Evolutionary conservation across 2,888 invertebrate genomes (phyloP), one percentile per base, ranked within the genome.

Genomic region (Hypercompe scribonia): DNA sequence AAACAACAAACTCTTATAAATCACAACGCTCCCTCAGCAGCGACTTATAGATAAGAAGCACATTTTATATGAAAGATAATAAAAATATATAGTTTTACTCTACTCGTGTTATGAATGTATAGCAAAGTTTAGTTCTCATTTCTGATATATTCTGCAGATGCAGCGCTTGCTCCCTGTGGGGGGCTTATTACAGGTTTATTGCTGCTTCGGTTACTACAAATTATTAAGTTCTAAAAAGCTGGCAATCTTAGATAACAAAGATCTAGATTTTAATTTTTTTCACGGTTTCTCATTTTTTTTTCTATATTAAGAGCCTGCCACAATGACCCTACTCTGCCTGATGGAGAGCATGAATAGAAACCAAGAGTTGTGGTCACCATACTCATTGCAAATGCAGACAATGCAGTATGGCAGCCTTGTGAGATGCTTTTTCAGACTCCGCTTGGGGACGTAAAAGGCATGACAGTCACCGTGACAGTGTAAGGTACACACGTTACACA

Each of bases 11-110:
- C n/a, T 50, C 21, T 33, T 39, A 28, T 68, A 68, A 70, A 74
- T 70, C 71, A 74, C 65, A 33, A 33, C 42, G 15, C 65, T 58
- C 71, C 70, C 68, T 64, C n/a, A 54, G 71, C 72, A 31, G 71
- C 70, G 74, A 71, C 50, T 71, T 64, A 67, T 28, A 75, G 79
- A 80, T 82, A 80, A 80, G 78, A 74, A 71, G 79, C 28, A 33
- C 36, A 71, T 67, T 77, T 75, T 42, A 63, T 68, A 71, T 71
- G 18, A 33, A n/a, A 75, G 67, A 80, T 78, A 75, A 76, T 76
- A 71, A 68, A 72, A 74, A n/a, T n/a, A 71, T 68, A 75, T 65
- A 68, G 71, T 72, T 72, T 80, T 70, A 31, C 69, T 72, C n/a
- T n/a, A n/a, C n/a, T n/a, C n/a, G 13, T 71, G 71, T 75, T 78